These are phyloP conservation scores for Dasypus novemcinctus DNA, from an alignment of 2,113 vertebrate species.

Conservation along the genomic window DNA sequence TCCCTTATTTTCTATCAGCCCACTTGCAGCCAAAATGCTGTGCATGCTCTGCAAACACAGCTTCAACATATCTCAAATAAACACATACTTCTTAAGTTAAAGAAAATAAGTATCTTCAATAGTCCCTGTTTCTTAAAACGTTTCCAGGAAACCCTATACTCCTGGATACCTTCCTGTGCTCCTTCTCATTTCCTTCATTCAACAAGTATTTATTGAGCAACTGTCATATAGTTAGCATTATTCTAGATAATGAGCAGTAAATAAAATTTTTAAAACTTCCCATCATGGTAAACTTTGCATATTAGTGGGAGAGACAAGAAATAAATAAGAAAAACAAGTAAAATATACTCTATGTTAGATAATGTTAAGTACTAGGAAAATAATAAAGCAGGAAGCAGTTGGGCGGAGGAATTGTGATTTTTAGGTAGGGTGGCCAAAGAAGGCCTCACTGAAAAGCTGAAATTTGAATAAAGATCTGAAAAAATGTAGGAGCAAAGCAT, in stretches of 20 bases:
- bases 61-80: not conserved
- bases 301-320: not conserved
- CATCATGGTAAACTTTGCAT: not conserved
- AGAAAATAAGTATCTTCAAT: not conserved
- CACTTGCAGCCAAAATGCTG: not conserved
- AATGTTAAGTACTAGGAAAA: not conserved
- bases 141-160: not conserved
- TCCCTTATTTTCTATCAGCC: not conserved
- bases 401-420: not conserved
- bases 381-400: not conserved
- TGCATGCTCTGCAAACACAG: not conserved
- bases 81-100: not conserved
- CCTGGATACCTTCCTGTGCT: not conserved
- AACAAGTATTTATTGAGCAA: not conserved
- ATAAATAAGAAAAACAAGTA: not conserved
- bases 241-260: not conserved
- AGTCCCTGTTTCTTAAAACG: not conserved
- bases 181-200: not conserved
- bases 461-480: not conserved
- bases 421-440: not conserved
- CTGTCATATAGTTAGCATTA: not conserved
- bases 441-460: not conserved
- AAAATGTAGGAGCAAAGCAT: not conserved
- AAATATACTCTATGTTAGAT: not conserved
- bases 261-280: not conserved